Evolutionary conservation across 2,113 vertebrate genomes (phyloP), one percentile per base, ranked within the genome.

Genomic region (Polypterus bichir): DNA sequence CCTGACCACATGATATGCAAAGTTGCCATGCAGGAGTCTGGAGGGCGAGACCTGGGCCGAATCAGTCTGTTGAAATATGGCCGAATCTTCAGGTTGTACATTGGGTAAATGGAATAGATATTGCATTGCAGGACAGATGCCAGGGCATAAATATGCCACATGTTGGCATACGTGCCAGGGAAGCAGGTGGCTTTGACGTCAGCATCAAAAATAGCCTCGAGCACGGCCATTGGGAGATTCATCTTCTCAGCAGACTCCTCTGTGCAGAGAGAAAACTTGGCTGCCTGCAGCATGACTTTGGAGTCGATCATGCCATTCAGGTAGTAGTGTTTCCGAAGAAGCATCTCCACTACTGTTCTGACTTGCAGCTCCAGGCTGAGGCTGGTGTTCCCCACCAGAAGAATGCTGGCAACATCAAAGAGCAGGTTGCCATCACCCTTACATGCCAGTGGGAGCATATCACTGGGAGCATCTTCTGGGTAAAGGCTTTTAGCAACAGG

Each of bases 1-100:
- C 93, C 93, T 0, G 94, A 92, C 94, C 94, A 98, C 94, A 98
- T 94, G 68, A 98, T 85, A 69, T 98, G 93, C 1, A 97, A 81
- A 0, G 90, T 94, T 54, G 78, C 76, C 0, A 81, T 80, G 59
- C 74, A 73, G 0, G 71, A 68, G 68, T 83, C 80, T 2, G 81
- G 83, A 0, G 72, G 68, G 62, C 70, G 73, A 57, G 76, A 82
- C 64, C 94, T 82, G 4, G 94, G 91, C 1, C 91, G 84, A 56
- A 98, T 94, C 8, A 98, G 72, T 0, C 94, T 81, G 70, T 97
- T 91, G 66, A 97, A 97, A 65, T 98, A 98, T 0, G 93, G 91
- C 1, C 94, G 82, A 59, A 98, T 97, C 79, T 93, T 95, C 68
- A 89, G 79, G 76, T 98, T 98, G 69, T 91, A 92, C 93, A 94